Evolutionary conservation across 2,113 vertebrate species (phyloP).

Genomic region (Thamnophis sirtalis): DNA sequence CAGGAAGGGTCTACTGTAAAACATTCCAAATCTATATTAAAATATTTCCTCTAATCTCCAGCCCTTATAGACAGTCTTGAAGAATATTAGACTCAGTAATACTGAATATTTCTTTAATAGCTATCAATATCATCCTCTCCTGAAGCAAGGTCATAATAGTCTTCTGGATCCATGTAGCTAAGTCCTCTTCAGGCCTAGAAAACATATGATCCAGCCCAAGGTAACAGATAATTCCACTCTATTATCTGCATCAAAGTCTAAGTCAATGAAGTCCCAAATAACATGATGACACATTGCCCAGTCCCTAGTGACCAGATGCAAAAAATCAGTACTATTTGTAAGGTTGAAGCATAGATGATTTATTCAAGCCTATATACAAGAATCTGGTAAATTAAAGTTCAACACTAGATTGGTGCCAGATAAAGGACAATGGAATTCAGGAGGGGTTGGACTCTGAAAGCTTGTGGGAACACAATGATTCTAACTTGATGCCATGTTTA

Average conservation of each 20-base stretch:
- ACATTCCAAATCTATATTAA: neutral
- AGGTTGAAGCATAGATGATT: neutral
- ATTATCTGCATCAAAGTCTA: neutral
- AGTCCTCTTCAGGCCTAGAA: neutral
- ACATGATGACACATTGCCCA: neutral
- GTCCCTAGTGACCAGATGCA: neutral
- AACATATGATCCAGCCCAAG: neutral
- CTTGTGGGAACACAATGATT: neutral
- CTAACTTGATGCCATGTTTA: neutral
- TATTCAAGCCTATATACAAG: neutral
- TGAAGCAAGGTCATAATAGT: neutral
- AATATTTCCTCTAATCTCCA: neutral
- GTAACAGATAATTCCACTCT: neutral
- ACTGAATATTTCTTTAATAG: neutral
- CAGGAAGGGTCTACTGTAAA: neutral
- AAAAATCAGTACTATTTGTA: neutral
- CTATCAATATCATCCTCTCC: neutral
- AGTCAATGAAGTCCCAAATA: neutral
- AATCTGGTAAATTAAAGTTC: neutral
- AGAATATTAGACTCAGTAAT: neutral
- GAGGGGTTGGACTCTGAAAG: neutral
- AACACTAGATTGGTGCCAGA: neutral
- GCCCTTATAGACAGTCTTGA: neutral
- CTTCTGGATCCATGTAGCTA: neutral
- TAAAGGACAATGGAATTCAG: neutral